Base-by-base conservation (phyloP, 2,113 vertebrate genomes). In the Trochalopteron elliotii region DNA sequence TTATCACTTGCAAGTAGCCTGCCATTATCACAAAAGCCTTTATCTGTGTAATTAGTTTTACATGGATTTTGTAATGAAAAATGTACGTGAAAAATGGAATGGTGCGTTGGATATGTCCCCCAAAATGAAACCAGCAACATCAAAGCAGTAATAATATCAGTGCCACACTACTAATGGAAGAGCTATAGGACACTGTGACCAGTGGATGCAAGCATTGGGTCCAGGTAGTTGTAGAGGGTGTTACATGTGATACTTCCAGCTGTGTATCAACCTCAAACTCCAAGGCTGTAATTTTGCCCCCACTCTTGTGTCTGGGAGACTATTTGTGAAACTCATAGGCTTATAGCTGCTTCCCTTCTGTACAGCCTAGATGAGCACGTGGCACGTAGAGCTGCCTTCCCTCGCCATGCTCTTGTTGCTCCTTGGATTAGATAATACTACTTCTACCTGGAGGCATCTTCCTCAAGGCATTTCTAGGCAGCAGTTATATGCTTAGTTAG, bases 31-130 rank as follows among this genome's bases (percentile, higher is more conserved):
- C 75, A 87, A 64, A 83, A 86, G 44, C 44, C 40, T 80, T 93
- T 94, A 70, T 97, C 92, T 88, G 11, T 70, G 11, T 94, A 93
- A 96, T 95, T 96, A 91, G 52, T 74, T 92, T 95, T 75, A 92
- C 79, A 49, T 52, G 53, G 82, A 78, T 90, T 95, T 94, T 83
- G 60, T 94, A 86, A 88, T 52, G 71, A 90, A 83, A 70, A 67
- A 10, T 30, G 12, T 42, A 40, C 4, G 33, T 72, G 79, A 74
- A 86, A 90, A 83, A 68, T 28, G 12, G 37, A 94, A 72, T 52
- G 35, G 28, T 64, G 24, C 67, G 22, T 64, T 83, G 42, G 11
- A 56, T 81, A 21, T 49, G 40, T 71, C 31, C 31, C 20, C 37
- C 28, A 40, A 39, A 92, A 89, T 71, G 15, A 55, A 76, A 89